A percentile compares a stretch with the other conserved stretches of the same genome.
phyloP scores from a whole-genome alignment of 2,113 vertebrate genomes.

The Pycnonotus jocosus region DNA sequence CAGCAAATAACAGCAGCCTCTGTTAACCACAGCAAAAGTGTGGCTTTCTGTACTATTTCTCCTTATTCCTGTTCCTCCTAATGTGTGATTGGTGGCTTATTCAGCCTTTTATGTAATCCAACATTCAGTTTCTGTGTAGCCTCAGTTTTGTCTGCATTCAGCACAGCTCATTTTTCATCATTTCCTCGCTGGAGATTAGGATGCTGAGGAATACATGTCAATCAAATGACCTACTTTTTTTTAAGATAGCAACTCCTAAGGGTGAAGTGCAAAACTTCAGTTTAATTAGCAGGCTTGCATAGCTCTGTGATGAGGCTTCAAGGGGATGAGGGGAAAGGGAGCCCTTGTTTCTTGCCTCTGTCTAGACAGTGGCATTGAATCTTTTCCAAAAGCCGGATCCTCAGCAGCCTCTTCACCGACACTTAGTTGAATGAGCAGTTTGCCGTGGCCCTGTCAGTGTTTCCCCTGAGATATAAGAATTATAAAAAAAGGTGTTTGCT shows the following conservation, averaged over 20 bases:
- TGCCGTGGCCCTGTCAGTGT: not conserved
- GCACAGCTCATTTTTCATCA: not conserved
- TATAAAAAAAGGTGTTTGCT: conserved; percentile 46
- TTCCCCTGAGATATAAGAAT: conserved; percentile 9
- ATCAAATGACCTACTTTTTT: conserved; percentile 76
- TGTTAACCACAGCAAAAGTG: not conserved
- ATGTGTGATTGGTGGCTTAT: not conserved
- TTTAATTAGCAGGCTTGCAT: conserved; percentile 68
- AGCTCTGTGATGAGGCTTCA: conserved; percentile 34
- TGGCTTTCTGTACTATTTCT: not conserved
- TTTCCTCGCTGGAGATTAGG: conserved; percentile 13
- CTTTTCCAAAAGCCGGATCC: conserved; percentile 64
- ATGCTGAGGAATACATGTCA: conserved; percentile 46
- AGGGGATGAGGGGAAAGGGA: conserved; percentile 25
- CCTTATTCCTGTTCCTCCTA: not conserved
- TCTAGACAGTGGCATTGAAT: conserved; percentile 77
- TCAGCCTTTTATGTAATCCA: conserved; percentile 1
- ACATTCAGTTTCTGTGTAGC: not conserved
- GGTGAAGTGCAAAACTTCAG: conserved; percentile 54
- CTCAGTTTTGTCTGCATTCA: not conserved
- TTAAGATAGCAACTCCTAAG: conserved; percentile 48
- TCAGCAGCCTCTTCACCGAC: conserved; percentile 14
- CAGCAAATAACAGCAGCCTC: not conserved
- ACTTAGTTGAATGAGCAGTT: conserved; percentile 33
- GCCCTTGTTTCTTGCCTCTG: conserved; percentile 55